Percentiles rank a stretch among this genome's conserved stretches.
These are phyloP conservation scores for Bellardia pandia DNA, from an alignment of 2,888 invertebrate species.

Conservation along the genomic window DNA sequence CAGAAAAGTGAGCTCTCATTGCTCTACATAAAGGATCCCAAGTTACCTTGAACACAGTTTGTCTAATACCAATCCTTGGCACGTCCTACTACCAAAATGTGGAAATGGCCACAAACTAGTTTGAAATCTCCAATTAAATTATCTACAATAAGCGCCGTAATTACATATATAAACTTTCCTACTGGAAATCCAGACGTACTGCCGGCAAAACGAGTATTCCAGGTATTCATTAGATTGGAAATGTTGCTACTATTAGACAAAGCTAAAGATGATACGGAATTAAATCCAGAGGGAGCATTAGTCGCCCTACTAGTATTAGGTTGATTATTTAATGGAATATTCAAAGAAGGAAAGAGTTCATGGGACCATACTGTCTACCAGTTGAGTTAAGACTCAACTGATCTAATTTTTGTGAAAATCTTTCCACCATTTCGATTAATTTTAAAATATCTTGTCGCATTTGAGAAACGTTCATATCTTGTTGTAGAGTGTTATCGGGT, in stretches of 20 bases:
- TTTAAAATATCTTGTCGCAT: too few species aligned
- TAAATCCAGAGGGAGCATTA: too few species aligned
- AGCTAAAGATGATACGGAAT: neutral
- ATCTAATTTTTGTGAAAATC: too few species aligned
- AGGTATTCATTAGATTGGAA: neutral
- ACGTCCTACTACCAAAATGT: neutral
- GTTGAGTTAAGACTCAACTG: too few species aligned
- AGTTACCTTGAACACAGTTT: neutral
- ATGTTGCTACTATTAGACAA: neutral
- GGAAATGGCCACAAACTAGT: neutral
- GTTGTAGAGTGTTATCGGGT: too few species aligned
- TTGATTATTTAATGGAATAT: too few species aligned
- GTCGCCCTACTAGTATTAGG: too few species aligned
- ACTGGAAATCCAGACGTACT: neutral
- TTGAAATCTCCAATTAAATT: neutral
- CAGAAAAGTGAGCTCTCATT: neutral
- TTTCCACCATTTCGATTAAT: too few species aligned
- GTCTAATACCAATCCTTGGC: neutral
- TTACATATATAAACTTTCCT: neutral
- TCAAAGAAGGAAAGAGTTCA: too few species aligned
- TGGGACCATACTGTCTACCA: too few species aligned
- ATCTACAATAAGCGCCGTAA: neutral
- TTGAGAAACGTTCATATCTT: too few species aligned
- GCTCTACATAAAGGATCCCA: neutral
- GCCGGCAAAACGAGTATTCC: slow-evolving; percentile 2